phyloP scores from a whole-genome alignment of 1,140 invertebrate genomes.

The Drosophila bocki region DNA sequence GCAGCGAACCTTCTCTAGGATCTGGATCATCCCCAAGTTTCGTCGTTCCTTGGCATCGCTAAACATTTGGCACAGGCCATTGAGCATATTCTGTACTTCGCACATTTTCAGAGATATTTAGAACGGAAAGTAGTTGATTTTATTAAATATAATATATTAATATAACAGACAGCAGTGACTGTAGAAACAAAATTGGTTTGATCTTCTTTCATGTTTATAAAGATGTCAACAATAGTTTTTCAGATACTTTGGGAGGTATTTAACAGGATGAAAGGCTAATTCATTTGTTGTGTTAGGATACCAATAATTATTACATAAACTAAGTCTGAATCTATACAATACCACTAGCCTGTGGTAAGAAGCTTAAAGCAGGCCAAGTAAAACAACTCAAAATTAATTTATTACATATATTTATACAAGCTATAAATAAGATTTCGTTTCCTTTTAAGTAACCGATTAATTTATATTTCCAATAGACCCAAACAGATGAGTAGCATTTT shows the following conservation, averaged over 20 bases:
- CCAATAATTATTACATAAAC: neutral
- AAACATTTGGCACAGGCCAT: conserved; percentile 45
- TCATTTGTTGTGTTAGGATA: neutral
- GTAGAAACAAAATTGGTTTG: neutral
- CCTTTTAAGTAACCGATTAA: no score
- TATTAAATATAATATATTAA: neutral
- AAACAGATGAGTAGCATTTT: neutral
- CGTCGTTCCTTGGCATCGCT: conserved; percentile 16
- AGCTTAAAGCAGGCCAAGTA: neutral
- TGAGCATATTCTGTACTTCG: conserved; percentile 34
- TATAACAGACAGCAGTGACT: neutral
- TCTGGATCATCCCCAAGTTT: conserved; percentile 13
- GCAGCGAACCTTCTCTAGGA: conserved; percentile 43
- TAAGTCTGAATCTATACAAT: neutral
- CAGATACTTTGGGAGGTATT: no score
- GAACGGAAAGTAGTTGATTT: neutral
- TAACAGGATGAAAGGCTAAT: no score
- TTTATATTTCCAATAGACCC: conserved; percentile 7
- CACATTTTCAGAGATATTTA: conserved; percentile 22
- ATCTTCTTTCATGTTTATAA: no score
- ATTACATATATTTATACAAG: neutral
- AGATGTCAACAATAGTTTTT: neutral
- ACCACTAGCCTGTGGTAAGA: neutral
- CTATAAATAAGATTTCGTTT: neutral
- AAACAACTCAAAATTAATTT: neutral